phyloP scores from a whole-genome alignment of 1,140 invertebrate genomes.

The Penaeus japonicus region DNA sequence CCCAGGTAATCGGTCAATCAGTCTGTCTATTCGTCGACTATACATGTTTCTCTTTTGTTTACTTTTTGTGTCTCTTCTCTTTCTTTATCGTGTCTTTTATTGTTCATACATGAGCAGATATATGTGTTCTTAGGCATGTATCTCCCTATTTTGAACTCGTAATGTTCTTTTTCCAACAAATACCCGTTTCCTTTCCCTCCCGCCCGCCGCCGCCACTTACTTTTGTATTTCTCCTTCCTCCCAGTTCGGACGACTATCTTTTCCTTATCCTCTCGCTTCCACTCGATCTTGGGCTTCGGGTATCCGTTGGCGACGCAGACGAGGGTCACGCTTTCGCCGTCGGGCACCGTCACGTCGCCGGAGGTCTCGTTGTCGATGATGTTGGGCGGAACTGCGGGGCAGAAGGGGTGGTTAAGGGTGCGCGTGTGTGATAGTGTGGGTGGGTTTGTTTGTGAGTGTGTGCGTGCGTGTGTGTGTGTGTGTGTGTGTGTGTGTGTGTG shows the following conservation, averaged over 20 bases:
- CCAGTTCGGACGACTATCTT: slow-evolving; percentile 29
- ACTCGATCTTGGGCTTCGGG: slow-evolving; percentile 61
- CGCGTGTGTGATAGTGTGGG: not conserved
- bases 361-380: slow-evolving; percentile 62
- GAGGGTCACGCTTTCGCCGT: slow-evolving; percentile 83
- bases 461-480: not conserved
- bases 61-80: not conserved
- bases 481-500: not conserved
- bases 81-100: not conserved
- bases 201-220: not conserved
- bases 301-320: slow-evolving; percentile 79
- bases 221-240: slow-evolving; percentile 19
- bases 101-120: no score
- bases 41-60: no score
- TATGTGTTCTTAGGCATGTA: no score
- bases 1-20: no score
- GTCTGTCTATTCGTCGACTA: no score
- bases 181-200: not conserved
- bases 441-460: not conserved
- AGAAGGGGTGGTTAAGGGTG: not conserved
- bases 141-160: no score
- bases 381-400: slow-evolving; percentile 62
- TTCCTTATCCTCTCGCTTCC: slow-evolving; percentile 42
- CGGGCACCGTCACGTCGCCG: slow-evolving; percentile 66
- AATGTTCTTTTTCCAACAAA: no score